phyloP scores from a whole-genome alignment of 2,888 invertebrate species.

The Tribolium freemani region DNA sequence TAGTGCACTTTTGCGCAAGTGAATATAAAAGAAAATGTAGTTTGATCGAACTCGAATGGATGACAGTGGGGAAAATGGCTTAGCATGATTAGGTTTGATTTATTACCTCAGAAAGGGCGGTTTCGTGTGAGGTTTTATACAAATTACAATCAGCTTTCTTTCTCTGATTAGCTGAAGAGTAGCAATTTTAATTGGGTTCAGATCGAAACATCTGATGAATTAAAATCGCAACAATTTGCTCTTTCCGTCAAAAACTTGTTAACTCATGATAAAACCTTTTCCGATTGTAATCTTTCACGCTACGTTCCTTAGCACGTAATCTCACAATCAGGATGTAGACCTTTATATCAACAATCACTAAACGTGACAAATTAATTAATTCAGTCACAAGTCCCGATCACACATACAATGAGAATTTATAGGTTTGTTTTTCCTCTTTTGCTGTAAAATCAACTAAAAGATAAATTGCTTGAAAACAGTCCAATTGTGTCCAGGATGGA shows the following conservation, averaged over 20 bases:
- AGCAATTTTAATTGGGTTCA: background rate
- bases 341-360: background rate
- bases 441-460: slow-evolving; percentile 40
- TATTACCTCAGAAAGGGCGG: slow-evolving; percentile 8
- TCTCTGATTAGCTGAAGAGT: background rate
- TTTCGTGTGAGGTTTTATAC: slow-evolving; percentile 10
- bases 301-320: slow-evolving; percentile 37
- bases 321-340: slow-evolving; percentile 20
- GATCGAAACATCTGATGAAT: background rate
- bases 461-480: slow-evolving; percentile 14
- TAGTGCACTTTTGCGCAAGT: background rate
- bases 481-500: slow-evolving; percentile 10
- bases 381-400: background rate
- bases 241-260: background rate
- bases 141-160: slow-evolving; percentile 5
- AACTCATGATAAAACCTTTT: slow-evolving; percentile 9
- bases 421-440: slow-evolving; percentile 13
- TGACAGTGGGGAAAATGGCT: slow-evolving; percentile 10
- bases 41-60: slow-evolving; percentile 18
- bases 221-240: slow-evolving; percentile 11
- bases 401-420: slow-evolving; percentile 8
- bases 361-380: slow-evolving; percentile 13
- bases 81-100: slow-evolving; percentile 27
- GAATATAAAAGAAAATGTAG: background rate
- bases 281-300: slow-evolving; percentile 29